Evolutionary conservation across 2,888 invertebrate genomes (phyloP).

Genomic region (Leucozona laternaria): DNA sequence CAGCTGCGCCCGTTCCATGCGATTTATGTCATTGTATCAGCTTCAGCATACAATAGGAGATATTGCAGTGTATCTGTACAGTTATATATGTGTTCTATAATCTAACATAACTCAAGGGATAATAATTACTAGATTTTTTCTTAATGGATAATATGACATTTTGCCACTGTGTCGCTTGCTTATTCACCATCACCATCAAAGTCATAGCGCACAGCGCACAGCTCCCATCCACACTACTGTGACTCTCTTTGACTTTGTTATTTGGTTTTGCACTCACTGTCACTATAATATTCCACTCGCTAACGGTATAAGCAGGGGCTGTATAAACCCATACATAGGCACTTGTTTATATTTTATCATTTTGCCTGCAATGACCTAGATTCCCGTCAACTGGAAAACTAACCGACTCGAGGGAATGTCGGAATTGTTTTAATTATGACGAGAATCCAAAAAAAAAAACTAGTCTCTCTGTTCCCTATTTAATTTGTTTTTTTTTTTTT

Average conservation of each 20-base stretch:
- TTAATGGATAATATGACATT: conserved; percentile 54
- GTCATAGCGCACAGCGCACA: neutral
- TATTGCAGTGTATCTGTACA: conserved; percentile 16
- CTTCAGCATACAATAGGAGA: neutral
- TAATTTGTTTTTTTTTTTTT: too few species aligned
- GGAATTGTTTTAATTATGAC: conserved; percentile 67
- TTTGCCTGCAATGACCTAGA: conserved; percentile 65
- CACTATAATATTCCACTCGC: neutral
- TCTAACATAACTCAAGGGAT: conserved; percentile 65
- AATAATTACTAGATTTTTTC: conserved; percentile 57
- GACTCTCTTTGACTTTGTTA: conserved; percentile 64
- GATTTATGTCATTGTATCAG: conserved; percentile 1
- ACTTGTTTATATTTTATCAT: conserved; percentile 10
- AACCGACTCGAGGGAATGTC: conserved; percentile 64
- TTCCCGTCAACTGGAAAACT: conserved; percentile 63
- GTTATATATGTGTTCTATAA: conserved; percentile 42
- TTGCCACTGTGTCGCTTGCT: conserved; percentile 53
- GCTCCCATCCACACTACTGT: conserved; percentile 12
- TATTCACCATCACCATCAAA: conserved; percentile 1
- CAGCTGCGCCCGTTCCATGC: neutral
- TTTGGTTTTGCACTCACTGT: conserved; percentile 41
- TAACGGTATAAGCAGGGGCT: neutral
- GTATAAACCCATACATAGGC: neutral
- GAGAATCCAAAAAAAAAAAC: neutral
- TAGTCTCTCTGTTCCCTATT: neutral